Evolutionary conservation across 2,797 vertebrate genomes (phyloP), one percentile per base, ranked within the genome.

Genomic region (Sebastes kiyomatsui): DNA sequence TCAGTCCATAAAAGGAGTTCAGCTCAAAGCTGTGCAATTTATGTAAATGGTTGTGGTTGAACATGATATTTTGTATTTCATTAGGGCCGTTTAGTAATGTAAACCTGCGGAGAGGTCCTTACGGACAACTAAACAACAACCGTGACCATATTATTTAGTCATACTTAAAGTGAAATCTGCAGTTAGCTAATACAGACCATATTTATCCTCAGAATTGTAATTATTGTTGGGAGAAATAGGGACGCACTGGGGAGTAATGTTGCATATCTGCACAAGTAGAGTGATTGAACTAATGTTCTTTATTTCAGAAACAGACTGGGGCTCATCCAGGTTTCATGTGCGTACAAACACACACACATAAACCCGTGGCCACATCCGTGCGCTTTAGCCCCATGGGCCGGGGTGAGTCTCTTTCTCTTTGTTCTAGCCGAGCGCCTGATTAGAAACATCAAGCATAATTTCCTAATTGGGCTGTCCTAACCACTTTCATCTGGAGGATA

Each of bases 401-500:
- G 87, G 85, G 79, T 71, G 89, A 93, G 90, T 80, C 87, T 86
- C 78, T 79, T 77, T 87, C 82, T 70, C 90, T 96, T 95, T 95
- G 93, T 94, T 95, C 93, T 90, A 72, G 87, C 92, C 67, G 82
- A 93, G 86, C 16, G 81, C 91, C 84, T 95, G 93, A 96, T 96
- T 95, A 92, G 93, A 95, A 95, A 94, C 94, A 95, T 94, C 84
- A 84, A 94, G 91, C 73, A 73, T 90, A 76, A 86, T 92, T 92
- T 94, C 88, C 89, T 94, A 95, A 96, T 95, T 95, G 91, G 69
- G 56, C 90, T 65, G 87, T 90, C 87, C 72, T 93, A 95, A 95
- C 84, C 87, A 73, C 93, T 96, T 95, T 96, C 95, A 95, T 95
- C 91, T 96, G 94, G 84, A 76, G 71, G 67, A 79, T 74, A 83